Evolutionary conservation across 2,888 invertebrate species (phyloP).

Genomic region (Oligia fasciuncula): DNA sequence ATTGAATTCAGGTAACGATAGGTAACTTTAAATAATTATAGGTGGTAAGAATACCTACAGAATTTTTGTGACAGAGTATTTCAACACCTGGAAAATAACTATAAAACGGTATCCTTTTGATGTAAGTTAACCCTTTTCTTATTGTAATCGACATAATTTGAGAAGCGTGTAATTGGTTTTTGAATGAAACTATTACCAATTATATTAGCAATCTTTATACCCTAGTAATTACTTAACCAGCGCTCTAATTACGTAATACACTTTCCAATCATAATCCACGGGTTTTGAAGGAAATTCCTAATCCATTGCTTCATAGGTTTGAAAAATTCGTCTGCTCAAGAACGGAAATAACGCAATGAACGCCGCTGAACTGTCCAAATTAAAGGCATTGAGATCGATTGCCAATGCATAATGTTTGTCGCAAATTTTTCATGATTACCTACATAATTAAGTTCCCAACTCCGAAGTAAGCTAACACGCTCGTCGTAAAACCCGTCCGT

Average conservation of each 20-base stretch:
- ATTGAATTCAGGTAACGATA: background rate
- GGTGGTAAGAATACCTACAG: no score
- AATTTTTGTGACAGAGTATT: background rate
- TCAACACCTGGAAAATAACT: background rate
- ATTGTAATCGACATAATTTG: background rate
- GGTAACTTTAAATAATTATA: no score
- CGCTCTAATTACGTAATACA: background rate
- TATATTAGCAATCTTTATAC: background rate
- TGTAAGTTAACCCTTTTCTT: background rate
- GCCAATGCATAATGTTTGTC: background rate
- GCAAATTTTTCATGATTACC: background rate
- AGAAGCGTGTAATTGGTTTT: background rate
- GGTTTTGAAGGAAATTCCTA: no score
- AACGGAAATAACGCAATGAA: no score
- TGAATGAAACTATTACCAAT: background rate
- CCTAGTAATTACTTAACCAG: no score
- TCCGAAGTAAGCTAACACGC: background rate
- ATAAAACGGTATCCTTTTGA: background rate
- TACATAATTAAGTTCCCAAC: background rate
- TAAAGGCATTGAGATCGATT: background rate
- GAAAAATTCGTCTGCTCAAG: no score
- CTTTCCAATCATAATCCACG: no score
- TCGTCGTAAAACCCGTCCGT: slow-evolving; percentile 28
- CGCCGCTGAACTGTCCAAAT: background rate
- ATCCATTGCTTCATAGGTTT: no score